Evolutionary conservation across 2,888 invertebrate species (phyloP).

Genomic region (Omphaloscelis lunosa): DNA sequence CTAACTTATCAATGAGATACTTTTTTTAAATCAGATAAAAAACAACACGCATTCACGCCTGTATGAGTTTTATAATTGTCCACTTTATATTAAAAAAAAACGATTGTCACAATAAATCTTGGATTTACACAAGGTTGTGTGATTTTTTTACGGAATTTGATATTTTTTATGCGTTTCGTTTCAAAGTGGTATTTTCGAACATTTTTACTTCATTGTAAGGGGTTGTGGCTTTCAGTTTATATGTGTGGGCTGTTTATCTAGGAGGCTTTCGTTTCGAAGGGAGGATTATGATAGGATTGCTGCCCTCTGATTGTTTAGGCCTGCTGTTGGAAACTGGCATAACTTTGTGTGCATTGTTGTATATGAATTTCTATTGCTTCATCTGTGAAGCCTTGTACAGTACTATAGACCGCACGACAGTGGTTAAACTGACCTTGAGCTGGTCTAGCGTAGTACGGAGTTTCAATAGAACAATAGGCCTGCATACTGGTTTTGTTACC

Average conservation of each 20-base stretch:
- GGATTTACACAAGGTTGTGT: too few relatives aligned
- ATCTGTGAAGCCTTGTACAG: constrained; percentile 12
- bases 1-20: too few relatives aligned
- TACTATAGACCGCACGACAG: not conserved
- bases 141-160: too few relatives aligned
- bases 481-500: not conserved
- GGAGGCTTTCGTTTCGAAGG: constrained; percentile 33
- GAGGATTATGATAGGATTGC: constrained; percentile 52
- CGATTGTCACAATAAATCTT: too few relatives aligned
- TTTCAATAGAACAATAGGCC: not conserved
- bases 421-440: not conserved
- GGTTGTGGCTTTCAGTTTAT: constrained; percentile 23
- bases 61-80: too few relatives aligned
- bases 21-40: too few relatives aligned
- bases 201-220: not conserved
- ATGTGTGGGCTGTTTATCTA: constrained; percentile 41
- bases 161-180: not conserved
- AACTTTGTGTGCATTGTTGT: constrained; percentile 12
- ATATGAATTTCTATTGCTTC: constrained; percentile 25
- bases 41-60: too few relatives aligned
- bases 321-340: constrained; percentile 12
- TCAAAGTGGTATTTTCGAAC: constrained; percentile 11
- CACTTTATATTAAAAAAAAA: too few relatives aligned
- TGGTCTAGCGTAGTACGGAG: not conserved
- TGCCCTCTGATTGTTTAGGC: constrained; percentile 55